Conservation (phyloP, 2,113 vertebrate species). For the Lepisosteus oculatus region DNA sequence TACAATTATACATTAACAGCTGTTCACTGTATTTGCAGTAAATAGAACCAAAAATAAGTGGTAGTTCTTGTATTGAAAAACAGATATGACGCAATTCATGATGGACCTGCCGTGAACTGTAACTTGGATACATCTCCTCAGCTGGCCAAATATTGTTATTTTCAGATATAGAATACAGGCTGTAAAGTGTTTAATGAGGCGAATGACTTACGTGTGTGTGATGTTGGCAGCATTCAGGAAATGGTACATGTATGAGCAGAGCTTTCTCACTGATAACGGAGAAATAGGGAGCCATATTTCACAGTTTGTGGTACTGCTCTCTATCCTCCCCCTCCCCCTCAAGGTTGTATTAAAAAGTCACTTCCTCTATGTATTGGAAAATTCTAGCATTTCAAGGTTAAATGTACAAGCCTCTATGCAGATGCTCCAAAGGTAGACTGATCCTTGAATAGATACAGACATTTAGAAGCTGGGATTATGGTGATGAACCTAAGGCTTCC, state of each 20-base stretch:
- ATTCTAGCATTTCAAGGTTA: constrained; percentile 62
- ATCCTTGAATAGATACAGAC: constrained; percentile 28
- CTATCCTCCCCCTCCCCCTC: background rate
- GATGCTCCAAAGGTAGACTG: constrained; percentile 39
- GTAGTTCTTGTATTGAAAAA: too few relatives aligned
- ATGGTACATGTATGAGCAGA: background rate
- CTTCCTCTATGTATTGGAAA: constrained; percentile 46
- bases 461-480: constrained; percentile 30
- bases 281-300: constrained; percentile 1
- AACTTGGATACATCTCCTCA: background rate
- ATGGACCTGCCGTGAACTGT: background rate
- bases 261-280: background rate
- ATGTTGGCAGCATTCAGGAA: background rate
- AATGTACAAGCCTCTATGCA: constrained; percentile 50
- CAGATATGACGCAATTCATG: too few relatives aligned
- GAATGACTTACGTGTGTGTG: background rate
- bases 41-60: too few relatives aligned
- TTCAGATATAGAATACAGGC: background rate
- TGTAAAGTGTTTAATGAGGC: background rate
- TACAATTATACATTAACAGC: too few relatives aligned
- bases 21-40: too few relatives aligned
- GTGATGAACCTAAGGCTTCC: constrained; percentile 46
- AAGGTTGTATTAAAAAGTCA: constrained; percentile 14
- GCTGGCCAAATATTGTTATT: background rate
- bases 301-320: background rate